Conservation (phyloP, 1,140 invertebrate genomes). For the Procambarus virginalis region DNA sequence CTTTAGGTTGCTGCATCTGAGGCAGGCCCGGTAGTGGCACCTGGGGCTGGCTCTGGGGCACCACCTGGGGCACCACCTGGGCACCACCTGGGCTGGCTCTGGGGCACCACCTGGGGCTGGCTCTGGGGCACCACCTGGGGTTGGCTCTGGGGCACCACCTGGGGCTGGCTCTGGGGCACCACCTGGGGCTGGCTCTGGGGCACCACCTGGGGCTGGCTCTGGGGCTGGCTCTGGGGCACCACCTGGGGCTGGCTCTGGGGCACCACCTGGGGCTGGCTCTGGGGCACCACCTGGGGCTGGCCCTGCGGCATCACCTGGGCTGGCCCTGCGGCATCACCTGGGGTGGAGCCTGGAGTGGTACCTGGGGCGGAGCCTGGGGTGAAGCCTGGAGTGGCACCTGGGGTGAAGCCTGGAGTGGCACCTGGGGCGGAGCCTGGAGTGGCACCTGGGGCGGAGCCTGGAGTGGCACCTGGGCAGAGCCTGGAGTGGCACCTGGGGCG, state of each 20-base stretch:
- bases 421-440: neutral
- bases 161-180: neutral
- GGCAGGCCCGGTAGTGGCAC: neutral
- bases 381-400: neutral
- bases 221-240: neutral
- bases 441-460: neutral
- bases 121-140: neutral
- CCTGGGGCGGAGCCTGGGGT: constrained; percentile 1
- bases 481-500: neutral
- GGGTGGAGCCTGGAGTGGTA: neutral
- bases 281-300: neutral
- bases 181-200: neutral
- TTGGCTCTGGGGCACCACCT: neutral
- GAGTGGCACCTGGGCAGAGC: no score
- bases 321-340: neutral
- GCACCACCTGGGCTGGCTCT: no score
- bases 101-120: neutral
- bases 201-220: neutral
- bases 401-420: neutral
- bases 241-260: neutral
- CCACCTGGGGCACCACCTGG: neutral
- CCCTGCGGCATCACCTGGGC: neutral
- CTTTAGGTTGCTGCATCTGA: neutral
- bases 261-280: neutral
- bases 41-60: neutral